A percentile compares a stretch with the other conserved stretches of the same genome.
These are phyloP conservation scores for Bugula neritina DNA, from an alignment of 2,888 invertebrate species.

Conservation along the genomic window DNA sequence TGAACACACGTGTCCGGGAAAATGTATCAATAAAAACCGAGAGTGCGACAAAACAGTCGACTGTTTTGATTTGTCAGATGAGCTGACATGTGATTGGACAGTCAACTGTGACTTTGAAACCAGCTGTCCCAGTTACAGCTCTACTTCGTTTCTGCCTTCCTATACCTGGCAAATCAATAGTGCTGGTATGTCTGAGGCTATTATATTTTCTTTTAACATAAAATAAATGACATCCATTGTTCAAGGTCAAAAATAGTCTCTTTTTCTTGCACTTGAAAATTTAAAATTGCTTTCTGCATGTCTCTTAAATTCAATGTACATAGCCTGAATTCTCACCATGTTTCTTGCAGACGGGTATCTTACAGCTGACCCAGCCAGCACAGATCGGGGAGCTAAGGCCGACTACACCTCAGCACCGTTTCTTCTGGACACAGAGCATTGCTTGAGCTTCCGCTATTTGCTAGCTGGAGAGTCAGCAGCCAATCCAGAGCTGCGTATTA, in stretches of 20 bases:
- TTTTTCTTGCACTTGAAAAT: too few species aligned
- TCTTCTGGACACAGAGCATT: neutral
- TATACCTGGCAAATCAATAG: neutral
- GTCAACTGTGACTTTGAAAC: constrained; percentile 10
- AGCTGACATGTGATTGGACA: neutral
- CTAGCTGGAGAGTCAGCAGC: neutral
- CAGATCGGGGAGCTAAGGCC: neutral
- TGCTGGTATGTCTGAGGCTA: neutral
- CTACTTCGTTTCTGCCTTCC: neutral
- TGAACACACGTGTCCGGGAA: neutral
- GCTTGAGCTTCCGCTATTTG: neutral
- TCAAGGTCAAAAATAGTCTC: too few species aligned
- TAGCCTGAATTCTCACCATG: too few species aligned
- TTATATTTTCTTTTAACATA: too few species aligned
- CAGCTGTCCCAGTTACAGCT: neutral
- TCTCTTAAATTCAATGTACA: too few species aligned
- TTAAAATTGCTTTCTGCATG: too few species aligned
- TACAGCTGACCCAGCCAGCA: neutral
- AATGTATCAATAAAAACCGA: neutral
- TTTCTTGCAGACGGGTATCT: neutral
- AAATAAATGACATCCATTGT: too few species aligned
- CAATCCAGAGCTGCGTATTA: constrained; percentile 2
- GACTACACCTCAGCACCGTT: neutral
- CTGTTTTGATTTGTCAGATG: constrained; percentile 25
- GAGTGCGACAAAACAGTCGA: constrained; percentile 3